Base-by-base conservation (phyloP, 1,140 invertebrate genomes). In the Dolichoris vasculosae region DNA sequence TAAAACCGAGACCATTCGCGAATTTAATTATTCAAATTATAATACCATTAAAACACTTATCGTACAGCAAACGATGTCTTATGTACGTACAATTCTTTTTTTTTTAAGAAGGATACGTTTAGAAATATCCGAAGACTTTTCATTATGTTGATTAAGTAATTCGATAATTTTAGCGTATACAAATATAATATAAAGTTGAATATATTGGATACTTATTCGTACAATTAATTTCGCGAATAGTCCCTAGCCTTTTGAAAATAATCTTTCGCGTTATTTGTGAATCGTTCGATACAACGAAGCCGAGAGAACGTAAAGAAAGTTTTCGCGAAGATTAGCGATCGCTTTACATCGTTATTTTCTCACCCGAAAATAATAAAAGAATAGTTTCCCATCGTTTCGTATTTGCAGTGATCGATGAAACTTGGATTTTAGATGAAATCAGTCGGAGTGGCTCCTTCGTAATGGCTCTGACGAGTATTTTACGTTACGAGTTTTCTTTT, bases 371-470 rank as follows among this genome's bases (percentile, higher is more conserved):
- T 20, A 20, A 40, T 71, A 71, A 23, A 51, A 51, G 17, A 9
- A 40, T 43, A 23, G 6, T 9, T 40, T 23, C 38, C 1, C 3
- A 40, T 83, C 8, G 17, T 86, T 86, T 86, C 43, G 73, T 32
- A 64, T n/a, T 88, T 88, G 85, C 87, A 87, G 69, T 87, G 87
- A 85, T 88, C 88, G 86, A 88, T 89, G 85, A 90, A 90, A 90
- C 88, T 88, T 88, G 82, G 86, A 86, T 90, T 88, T 83, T 89
- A n/a, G 35, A 71, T 85, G 17, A 80, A 80, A 32, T 73, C 90
- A 91, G 87, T 91, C 89, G 84, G 85, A 89, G 88, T 90, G 90
- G 89, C 88, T 90, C 84, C 30, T 69, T 69, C 32, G 2, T 38
- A 38, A 15, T 32, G 35, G 82, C 23, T 71, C 86, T 81, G 86